These are phyloP conservation scores for Macquaria ambigua DNA, from an alignment of 2,113 vertebrate species.

Conservation along the genomic window DNA sequence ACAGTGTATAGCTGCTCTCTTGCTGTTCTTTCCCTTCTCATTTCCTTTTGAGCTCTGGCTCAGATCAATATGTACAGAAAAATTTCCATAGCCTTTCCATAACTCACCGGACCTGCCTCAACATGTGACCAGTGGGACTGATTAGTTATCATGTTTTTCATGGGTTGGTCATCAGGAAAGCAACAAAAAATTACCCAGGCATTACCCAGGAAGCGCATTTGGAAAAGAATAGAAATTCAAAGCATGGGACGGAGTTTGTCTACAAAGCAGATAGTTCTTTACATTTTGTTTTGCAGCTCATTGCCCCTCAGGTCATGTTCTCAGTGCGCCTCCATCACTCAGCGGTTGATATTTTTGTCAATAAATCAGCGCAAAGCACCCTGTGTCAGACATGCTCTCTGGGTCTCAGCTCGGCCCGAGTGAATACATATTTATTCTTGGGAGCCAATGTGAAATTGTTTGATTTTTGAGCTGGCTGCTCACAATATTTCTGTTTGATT, in stretches of 20 bases:
- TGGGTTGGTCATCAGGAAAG: constrained; percentile 51
- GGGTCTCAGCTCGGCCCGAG: constrained; percentile 66
- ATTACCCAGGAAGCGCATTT: constrained; percentile 64
- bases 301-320: constrained; percentile 82
- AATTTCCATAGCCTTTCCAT: constrained; percentile 57
- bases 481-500: constrained; percentile 73
- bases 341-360: constrained; percentile 83
- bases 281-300: constrained; percentile 81
- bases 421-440: constrained; percentile 83
- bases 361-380: constrained; percentile 82
- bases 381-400: constrained; percentile 76
- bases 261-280: constrained; percentile 77
- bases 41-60: constrained; percentile 19
- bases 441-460: constrained; percentile 72
- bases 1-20: not conserved
- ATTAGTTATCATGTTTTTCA: constrained; percentile 77
- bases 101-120: constrained; percentile 62
- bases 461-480: constrained; percentile 72
- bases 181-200: constrained; percentile 55
- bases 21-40: not conserved
- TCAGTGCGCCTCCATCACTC: constrained; percentile 77
- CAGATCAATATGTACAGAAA: constrained; percentile 59
- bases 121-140: constrained; percentile 64
- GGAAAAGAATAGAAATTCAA: constrained; percentile 73
- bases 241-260: constrained; percentile 65